Percentiles rank a stretch among this genome's conserved stretches.
These are phyloP conservation scores for Sarcophaga caerulescens DNA, from an alignment of 2,888 invertebrate genomes.

Conservation along the genomic window DNA sequence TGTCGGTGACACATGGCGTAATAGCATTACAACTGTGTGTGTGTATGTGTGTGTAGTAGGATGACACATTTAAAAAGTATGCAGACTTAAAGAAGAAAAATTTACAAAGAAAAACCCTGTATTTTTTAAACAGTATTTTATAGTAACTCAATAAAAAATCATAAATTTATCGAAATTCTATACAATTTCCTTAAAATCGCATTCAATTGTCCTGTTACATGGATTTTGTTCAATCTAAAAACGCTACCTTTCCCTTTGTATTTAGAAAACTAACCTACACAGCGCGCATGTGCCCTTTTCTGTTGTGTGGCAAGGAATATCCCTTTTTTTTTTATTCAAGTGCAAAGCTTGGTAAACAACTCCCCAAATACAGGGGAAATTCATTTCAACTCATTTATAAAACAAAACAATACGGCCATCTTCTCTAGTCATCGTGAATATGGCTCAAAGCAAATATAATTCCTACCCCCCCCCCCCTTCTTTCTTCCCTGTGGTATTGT, in stretches of 20 bases:
- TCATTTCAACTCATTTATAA: constrained; percentile 13
- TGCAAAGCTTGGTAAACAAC: constrained; percentile 50
- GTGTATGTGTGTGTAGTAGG: no score
- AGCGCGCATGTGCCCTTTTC: constrained; percentile 68
- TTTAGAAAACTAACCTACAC: constrained; percentile 46
- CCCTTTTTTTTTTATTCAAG: constrained; percentile 35
- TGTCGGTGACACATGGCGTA: constrained; percentile 33
- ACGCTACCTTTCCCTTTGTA: constrained; percentile 51
- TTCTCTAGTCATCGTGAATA: constrained; percentile 45
- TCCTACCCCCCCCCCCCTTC: no score
- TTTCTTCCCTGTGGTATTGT: no score
- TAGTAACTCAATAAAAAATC: no score
- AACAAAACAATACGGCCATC: constrained; percentile 47
- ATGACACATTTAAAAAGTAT: constrained; percentile 49
- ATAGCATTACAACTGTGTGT: background rate
- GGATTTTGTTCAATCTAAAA: constrained; percentile 21
- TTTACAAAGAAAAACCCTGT: constrained; percentile 64
- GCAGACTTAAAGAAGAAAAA: constrained; percentile 13
- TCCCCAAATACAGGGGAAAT: constrained; percentile 68
- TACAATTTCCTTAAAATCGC: no score
- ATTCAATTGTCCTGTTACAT: background rate
- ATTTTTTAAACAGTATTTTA: constrained; percentile 22
- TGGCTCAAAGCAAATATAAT: constrained; percentile 70
- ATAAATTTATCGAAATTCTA: no score
- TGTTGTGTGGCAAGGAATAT: constrained; percentile 33